Evolutionary conservation across 2,113 vertebrate species (phyloP), one percentile per base, ranked within the genome.

Genomic region (Hypanus sabinus): DNA sequence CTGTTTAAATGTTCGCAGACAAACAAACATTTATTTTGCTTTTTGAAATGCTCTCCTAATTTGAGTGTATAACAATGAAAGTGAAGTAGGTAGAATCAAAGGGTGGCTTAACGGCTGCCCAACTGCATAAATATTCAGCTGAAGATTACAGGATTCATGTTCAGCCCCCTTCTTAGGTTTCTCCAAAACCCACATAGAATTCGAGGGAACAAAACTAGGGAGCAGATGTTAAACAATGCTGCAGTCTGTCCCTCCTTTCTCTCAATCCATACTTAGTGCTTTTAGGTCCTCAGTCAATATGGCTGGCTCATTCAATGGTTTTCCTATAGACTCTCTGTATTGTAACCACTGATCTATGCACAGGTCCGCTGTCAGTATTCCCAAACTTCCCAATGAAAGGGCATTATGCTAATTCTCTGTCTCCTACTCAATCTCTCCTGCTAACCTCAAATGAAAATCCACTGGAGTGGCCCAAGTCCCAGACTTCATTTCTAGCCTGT

Each of bases 401-500:
- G 98, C 98, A 98, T 99, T 99, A 99, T 99, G 98, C 97, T 99
- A 99, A 99, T 99, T 96, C 96, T 73, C 96, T 96, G 96, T 97
- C 97, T 97, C 96, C 95, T 96, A 96, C 97, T 94, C 95, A 93
- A 75, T 95, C 97, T 97, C 97, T 95, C 95, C 95, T 95, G 95
- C 96, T 96, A 97, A 96, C 96, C 97, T 97, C 96, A 95, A 97
- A 96, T 96, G 96, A 95, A 96, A 95, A 97, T 96, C 96, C 98
- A 96, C 96, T 90, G 76, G 98, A 97, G 97, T 96, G 97, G 97
- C 97, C 97, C 96, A 96, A 97, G 97, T 97, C 97, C 97, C 97
- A 96, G 96, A 96, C 96, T 97, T 97, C 96, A 97, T 97, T 97
- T 98, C 98, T 98, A 97, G 97, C 97, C 97, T 97, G 97, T 97